Evolutionary conservation across 2,888 invertebrate genomes (phyloP), one percentile per base, ranked within the genome.

Genomic region (Brachycybe producta): DNA sequence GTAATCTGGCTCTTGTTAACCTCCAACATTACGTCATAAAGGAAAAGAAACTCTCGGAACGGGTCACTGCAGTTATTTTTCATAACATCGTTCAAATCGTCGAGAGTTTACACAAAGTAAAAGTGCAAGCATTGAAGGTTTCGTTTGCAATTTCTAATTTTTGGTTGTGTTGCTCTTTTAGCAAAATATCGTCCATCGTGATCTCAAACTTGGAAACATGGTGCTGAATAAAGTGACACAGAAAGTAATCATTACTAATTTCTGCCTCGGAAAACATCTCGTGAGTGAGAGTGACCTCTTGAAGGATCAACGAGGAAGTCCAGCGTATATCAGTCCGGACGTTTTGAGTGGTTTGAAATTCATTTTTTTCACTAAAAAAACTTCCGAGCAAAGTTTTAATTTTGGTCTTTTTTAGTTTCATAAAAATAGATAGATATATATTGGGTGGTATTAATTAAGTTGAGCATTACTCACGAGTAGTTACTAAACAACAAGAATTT

Each of bases 281-380:
- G 75, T 78, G n/a, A 78, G 77, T 55, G 82, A 82, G 60, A 72
- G 75, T 55, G 82, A 82, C 59, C 66, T 78, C 28, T 65, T 84
- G 35, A 78, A 77, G 59, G 83, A 84, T 65, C 82, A 83, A 63
- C 71, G 82, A 63, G 83, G 83, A 1, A 82, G 82, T 1, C 84
- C 84, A 1, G 83, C 83, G 0, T 84, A 84, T 64, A 83, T 84
- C 58, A 82, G 82, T 1, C 84, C 84, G 0, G 84, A 84, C 64
- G 82, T 83, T 5, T 67, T 84, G 3, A 74, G 77, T 67, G 81
- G 82, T 57, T 55, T 54, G 60, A 57, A 46, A 40, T 1, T 23
- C 5, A 41, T 21, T 8, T 21, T 5, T 41, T 19, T 21, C 8
- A 19, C 8, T 41, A 24, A 23, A 8, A 21, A 26, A 15, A 8